Evolutionary conservation across 2,888 invertebrate species (phyloP).

Genomic region (Marronus borbonicus): DNA sequence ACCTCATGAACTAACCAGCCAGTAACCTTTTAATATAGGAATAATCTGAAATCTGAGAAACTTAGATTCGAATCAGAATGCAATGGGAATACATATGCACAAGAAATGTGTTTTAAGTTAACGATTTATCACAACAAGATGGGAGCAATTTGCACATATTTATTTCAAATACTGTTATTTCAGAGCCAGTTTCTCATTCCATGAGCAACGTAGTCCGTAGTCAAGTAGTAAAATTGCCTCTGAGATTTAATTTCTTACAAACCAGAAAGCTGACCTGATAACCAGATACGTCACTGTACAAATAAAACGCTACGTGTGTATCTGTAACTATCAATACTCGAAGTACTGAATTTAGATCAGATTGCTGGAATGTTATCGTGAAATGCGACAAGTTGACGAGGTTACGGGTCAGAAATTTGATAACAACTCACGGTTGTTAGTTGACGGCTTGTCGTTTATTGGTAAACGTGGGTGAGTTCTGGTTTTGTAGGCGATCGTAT

Average conservation of each 20-base stretch:
- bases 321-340: constrained; percentile 28
- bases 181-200: background rate
- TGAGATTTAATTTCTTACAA: constrained; percentile 13
- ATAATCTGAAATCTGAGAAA: too few species aligned
- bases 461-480: constrained; percentile 53
- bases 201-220: background rate
- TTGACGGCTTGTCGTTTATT: constrained; percentile 55
- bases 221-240: background rate
- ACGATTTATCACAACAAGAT: background rate
- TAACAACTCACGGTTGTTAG: constrained; percentile 55
- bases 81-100: too few species aligned
- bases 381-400: constrained; percentile 51
- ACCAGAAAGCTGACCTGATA: constrained; percentile 18
- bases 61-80: too few species aligned
- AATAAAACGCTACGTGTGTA: constrained; percentile 1
- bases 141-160: background rate
- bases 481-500: constrained; percentile 50
- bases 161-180: constrained; percentile 4
- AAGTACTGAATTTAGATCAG: constrained; percentile 38
- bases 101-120: background rate
- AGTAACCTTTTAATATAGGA: too few species aligned
- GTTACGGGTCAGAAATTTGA: constrained; percentile 53
- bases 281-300: constrained; percentile 17
- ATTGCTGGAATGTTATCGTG: constrained; percentile 39
- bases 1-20: too few species aligned